Base-by-base conservation (phyloP, 2,888 invertebrate species). In the Dascillus cervinus region DNA sequence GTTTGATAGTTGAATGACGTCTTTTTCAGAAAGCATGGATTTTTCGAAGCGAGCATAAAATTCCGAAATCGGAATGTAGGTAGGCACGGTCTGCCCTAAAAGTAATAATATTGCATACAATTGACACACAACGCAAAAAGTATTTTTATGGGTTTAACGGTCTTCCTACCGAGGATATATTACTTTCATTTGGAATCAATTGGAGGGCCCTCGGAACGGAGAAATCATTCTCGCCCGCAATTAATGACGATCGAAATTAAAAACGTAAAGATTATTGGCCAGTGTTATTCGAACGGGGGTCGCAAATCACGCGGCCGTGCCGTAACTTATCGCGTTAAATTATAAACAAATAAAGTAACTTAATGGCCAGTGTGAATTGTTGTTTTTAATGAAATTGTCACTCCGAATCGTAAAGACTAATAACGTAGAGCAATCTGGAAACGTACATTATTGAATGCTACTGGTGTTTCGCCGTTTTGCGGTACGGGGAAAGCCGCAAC, bases 131-230 rank as follows among this genome's bases (percentile, higher is more conserved):
- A 53, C 51, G 54, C 51, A 43, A 46, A 41, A 60, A 59, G 58
- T 52, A 59, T 60, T 60, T 61, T 61, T 60, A 60, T 59, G 57
- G n/a, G 59, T 58, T 53, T 52, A 53, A 54, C 55, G 51, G 56
- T 55, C 54, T 45, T 41, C 53, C 49, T 52, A 49, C 46, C 48
- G 49, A 60, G 58, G 59, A 62, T 64, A 64, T 64, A 64, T 64
- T 62, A 62, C 62, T 61, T 62, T 64, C 61, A 63, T 64, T 63
- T 62, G 55, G 58, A 60, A 60, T 61, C 61, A 61, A 60, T 61
- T 58, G 58, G 43, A 39, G 46, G 26, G 38, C 33, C 29, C 36
- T n/a, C n/a, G n/a, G 24, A 37, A 31, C 39, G 36, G 34, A 43
- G 50, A 49, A 52, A 52, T 50, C 48, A 49, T 52, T 49, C 52